Evolutionary conservation across 2,888 invertebrate genomes (phyloP), one percentile per base, ranked within the genome.

Genomic region (Tachina fera): DNA sequence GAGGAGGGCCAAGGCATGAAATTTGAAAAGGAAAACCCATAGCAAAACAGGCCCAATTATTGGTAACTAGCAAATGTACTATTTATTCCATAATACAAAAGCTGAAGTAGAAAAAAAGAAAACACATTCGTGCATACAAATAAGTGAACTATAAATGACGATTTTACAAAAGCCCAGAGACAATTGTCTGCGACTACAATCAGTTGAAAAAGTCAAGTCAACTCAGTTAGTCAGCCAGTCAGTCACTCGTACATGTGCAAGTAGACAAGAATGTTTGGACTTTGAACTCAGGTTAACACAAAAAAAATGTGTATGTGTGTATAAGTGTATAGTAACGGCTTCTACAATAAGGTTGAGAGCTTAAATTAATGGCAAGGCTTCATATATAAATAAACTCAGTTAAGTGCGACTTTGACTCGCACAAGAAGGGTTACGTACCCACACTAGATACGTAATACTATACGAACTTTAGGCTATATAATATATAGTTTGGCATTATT

Each of bases 31-130:
- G 63, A 71, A 80, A 80, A 84, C 19, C 78, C 78, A 41, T 63
- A 63, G 70, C 78, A 83, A 78, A 83, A 83, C 56, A 84, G 70
- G 45, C 79, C 77, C 77, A 84, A 84, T 81, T 84, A 84, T 81
- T 84, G 81, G 77, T 68, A 84, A 77, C 68, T 74, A 65, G 56
- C 68, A 71, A 60, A 63, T 22, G 43, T 51, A 58, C 43, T 49
- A 72, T 61, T 60, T 47, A 61, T 13, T 31, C 19, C 60, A 74
- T 47, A 74, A 74, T 14, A 74, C 39, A 61, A 9, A 49, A 31
- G 4, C 19, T 58, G 53, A 2, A 22, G 6, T 31, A 47, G 1
- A n/a, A 49, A 47, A 1, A n/a, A 49, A 31, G 67, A 19, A 11
- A n/a, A 49, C 5, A 49, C 60, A 56, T n/a, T 56, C 19, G 41